Percentiles rank a stretch among this genome's conserved stretches.
phyloP scores from a whole-genome alignment of 1,140 invertebrate genomes.

The Nephotettix cincticeps region DNA sequence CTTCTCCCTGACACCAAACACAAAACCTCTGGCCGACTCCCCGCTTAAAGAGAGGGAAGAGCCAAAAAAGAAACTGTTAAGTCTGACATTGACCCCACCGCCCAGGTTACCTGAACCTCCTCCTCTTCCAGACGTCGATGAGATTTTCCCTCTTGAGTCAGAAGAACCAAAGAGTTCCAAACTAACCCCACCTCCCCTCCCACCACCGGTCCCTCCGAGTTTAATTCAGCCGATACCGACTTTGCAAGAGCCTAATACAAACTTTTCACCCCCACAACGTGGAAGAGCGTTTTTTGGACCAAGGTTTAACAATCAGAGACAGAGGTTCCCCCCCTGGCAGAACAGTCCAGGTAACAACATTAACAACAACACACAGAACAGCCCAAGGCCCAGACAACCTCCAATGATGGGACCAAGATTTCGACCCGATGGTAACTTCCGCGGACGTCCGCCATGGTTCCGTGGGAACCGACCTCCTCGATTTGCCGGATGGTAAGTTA shows the following conservation, averaged over 20 bases:
- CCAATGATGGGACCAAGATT: neutral
- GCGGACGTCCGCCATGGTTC: conserved; percentile 5
- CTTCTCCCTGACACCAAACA: conserved; percentile 9
- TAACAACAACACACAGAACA: neutral
- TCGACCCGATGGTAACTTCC: neutral
- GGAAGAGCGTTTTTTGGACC: neutral
- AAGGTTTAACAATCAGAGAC: neutral
- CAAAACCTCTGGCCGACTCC: conserved; percentile 14
- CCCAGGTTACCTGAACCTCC: conserved; percentile 4
- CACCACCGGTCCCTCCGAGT: neutral
- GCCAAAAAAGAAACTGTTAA: conserved; percentile 20
- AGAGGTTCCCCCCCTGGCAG: neutral
- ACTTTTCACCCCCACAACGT: neutral
- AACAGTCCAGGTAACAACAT: neutral
- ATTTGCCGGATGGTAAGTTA: conserved; percentile 12
- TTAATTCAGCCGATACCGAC: neutral
- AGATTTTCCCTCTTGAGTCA: conserved; percentile 1
- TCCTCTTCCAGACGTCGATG: neutral
- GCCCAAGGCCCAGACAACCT: neutral
- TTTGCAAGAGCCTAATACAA: no score
- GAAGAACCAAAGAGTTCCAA: neutral
- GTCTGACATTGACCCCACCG: neutral
- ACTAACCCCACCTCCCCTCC: neutral
- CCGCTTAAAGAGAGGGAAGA: conserved; percentile 25
- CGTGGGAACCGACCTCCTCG: neutral